These are phyloP conservation scores for Eumaeus atala DNA, from an alignment of 1,140 invertebrate species.

Conservation along the genomic window DNA sequence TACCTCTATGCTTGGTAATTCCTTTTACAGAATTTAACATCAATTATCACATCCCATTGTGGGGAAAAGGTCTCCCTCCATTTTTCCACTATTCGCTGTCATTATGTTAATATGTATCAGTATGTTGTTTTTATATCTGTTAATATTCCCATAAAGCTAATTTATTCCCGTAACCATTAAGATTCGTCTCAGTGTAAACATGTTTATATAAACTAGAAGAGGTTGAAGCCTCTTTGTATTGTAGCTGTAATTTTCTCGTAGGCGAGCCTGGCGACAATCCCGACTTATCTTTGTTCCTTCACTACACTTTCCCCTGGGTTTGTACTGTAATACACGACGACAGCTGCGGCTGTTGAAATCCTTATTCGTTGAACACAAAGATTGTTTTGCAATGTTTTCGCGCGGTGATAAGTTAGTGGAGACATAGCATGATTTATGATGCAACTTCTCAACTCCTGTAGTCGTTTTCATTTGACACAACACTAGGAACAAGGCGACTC, in stretches of 20 bases:
- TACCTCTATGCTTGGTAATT: too few relatives aligned
- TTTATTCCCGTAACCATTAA: background rate
- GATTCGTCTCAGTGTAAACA: conserved; percentile 7
- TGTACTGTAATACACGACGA: conserved; percentile 28
- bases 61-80: too few relatives aligned
- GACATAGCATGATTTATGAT: conserved; percentile 53
- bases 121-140: too few relatives aligned
- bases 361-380: conserved; percentile 23
- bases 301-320: conserved; percentile 66
- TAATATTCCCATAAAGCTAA: too few relatives aligned
- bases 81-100: too few relatives aligned
- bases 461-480: conserved; percentile 61
- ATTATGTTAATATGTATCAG: too few relatives aligned
- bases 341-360: conserved; percentile 17
- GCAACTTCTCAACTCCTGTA: conserved; percentile 60
- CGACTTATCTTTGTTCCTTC: conserved; percentile 69
- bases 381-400: conserved; percentile 14
- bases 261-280: conserved; percentile 60
- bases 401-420: conserved; percentile 23
- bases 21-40: too few relatives aligned
- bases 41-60: too few relatives aligned
- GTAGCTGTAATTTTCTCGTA: conserved; percentile 62
- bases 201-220: conserved; percentile 20
- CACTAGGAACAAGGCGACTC: conserved; percentile 39
- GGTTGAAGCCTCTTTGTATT: conserved; percentile 53